Conservation (phyloP, 2,888 invertebrate genomes). For the Disparrhopalites patrizii region DNA sequence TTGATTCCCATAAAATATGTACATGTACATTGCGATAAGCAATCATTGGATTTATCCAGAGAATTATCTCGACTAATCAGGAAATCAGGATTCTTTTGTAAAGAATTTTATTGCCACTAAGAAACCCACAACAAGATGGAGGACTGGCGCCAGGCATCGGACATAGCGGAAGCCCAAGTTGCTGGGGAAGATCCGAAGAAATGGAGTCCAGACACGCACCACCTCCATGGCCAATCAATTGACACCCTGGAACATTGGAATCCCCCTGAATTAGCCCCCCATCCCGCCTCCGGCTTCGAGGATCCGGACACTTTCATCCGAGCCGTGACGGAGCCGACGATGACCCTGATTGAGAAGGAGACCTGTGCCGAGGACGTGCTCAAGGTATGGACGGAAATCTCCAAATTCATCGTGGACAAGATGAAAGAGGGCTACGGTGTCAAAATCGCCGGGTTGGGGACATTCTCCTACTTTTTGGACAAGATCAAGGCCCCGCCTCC, state of each 20-base stretch:
- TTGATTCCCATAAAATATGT: too few relatives aligned
- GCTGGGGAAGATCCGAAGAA: background rate
- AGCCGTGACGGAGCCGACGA: constrained; percentile 7
- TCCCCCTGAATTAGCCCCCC: background rate
- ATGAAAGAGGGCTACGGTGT: constrained; percentile 36
- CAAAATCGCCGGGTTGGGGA: constrained; percentile 41
- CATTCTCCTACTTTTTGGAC: constrained; percentile 20
- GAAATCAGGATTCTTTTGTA: too few relatives aligned
- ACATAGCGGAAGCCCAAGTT: background rate
- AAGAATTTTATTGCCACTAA: too few relatives aligned
- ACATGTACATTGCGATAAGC: too few relatives aligned
- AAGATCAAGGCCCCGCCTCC: background rate
- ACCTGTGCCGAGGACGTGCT: constrained; percentile 30
- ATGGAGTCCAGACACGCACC: too few relatives aligned
- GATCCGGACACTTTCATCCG: constrained; percentile 8
- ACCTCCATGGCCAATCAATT: background rate
- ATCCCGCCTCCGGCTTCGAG: background rate
- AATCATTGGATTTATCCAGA: too few relatives aligned
- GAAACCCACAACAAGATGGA: too few relatives aligned
- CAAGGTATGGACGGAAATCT: constrained; percentile 39
- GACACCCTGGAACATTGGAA: constrained; percentile 9
- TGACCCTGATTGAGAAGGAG: constrained; percentile 34
- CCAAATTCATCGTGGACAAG: constrained; percentile 35
- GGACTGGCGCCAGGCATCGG: background rate
- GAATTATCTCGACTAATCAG: too few relatives aligned